Percentiles rank a stretch among this genome's conserved stretches.
phyloP scores from a whole-genome alignment of 2,113 vertebrate species.

The Shinisaurus crocodilurus region DNA sequence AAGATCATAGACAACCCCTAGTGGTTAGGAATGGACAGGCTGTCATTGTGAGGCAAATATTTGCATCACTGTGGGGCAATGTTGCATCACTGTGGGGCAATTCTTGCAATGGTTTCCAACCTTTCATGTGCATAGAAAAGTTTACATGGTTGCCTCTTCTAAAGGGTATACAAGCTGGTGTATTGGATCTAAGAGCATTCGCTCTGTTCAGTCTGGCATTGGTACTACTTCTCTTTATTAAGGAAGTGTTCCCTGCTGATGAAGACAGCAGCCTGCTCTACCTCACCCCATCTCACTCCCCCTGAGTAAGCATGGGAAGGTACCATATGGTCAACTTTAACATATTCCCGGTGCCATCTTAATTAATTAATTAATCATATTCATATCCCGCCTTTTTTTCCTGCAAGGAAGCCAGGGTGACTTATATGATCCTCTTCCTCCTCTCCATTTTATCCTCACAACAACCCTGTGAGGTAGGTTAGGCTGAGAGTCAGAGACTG shows the following conservation, averaged over 20 bases:
- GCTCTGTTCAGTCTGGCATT: not conserved
- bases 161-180: not conserved
- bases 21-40: not conserved
- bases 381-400: too few relatives aligned
- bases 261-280: not conserved
- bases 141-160: not conserved
- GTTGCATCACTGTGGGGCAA: not conserved
- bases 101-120: not conserved
- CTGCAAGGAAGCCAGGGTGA: too few relatives aligned
- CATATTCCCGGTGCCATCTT: too few relatives aligned
- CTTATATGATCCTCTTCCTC: too few relatives aligned
- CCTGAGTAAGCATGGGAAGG: not conserved
- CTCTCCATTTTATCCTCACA: too few relatives aligned
- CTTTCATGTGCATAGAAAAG: not conserved
- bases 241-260: not conserved
- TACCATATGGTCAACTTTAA: not conserved
- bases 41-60: not conserved
- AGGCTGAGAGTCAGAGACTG: too few relatives aligned
- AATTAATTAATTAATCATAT: too few relatives aligned
- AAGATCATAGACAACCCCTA: not conserved
- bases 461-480: too few relatives aligned
- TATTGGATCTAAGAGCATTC: not conserved
- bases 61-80: too few relatives aligned
- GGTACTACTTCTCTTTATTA: not conserved
- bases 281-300: too few relatives aligned